Evolutionary conservation across 2,888 invertebrate genomes (phyloP).

Genomic region (Tenthredo mesomela): DNA sequence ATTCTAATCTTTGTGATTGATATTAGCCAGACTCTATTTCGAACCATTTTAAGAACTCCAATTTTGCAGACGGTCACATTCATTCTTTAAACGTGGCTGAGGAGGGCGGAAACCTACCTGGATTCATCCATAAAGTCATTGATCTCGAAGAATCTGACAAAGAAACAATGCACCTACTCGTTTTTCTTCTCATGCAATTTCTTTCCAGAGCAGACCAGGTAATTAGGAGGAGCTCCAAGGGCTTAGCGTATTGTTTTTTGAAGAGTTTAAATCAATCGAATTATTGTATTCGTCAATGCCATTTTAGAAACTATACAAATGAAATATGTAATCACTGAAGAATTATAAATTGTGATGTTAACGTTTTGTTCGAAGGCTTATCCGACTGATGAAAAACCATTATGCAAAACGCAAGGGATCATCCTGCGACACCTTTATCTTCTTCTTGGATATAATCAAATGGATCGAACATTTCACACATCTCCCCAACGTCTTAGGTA

Average conservation of each 20-base stretch:
- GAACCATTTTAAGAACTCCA: not conserved
- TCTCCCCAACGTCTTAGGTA: slow-evolving; percentile 92
- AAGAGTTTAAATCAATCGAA: slow-evolving; percentile 37
- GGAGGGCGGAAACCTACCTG: slow-evolving; percentile 85
- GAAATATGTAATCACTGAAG: not conserved
- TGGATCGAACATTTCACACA: slow-evolving; percentile 95
- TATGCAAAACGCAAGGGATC: slow-evolving; percentile 89
- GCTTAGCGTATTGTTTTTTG: no score
- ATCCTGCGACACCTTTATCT: slow-evolving; percentile 95
- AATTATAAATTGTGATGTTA: slow-evolving; percentile 6
- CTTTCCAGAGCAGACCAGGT: slow-evolving; percentile 89
- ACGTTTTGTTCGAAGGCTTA: slow-evolving; percentile 81
- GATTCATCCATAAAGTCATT: slow-evolving; percentile 91
- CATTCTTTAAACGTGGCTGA: slow-evolving; percentile 91
- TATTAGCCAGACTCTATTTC: slow-evolving; percentile 4
- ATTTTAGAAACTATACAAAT: no score
- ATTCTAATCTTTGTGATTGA: slow-evolving; percentile 41
- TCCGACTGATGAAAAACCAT: slow-evolving; percentile 91
- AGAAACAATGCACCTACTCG: slow-evolving; percentile 96
- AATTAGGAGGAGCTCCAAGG: slow-evolving; percentile 21
- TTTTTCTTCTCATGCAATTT: slow-evolving; percentile 98
- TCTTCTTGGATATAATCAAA: slow-evolving; percentile 94
- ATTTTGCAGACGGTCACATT: slow-evolving; percentile 86
- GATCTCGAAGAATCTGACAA: slow-evolving; percentile 97
- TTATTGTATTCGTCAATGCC: no score